Base-by-base conservation (phyloP, 2,113 vertebrate genomes). In the Lates calcarifer region DNA sequence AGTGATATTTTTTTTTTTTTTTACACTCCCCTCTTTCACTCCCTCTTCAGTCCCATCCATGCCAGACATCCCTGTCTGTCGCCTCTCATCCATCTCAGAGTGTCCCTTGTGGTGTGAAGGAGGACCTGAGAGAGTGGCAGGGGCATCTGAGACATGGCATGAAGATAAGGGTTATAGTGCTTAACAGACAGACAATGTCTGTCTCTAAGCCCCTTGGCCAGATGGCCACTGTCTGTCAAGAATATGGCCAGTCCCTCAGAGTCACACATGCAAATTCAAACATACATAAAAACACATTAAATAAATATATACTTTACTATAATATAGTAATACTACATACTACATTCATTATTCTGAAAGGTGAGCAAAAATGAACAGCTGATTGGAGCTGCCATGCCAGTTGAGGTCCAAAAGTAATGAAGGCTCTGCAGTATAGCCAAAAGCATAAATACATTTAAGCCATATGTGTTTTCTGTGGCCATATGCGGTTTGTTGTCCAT, bases 211-310 rank as follows among this genome's bases (percentile, higher is more conserved):
- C 81, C 77, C 78, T 84, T 18, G 4, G 74, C 85, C 91, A 94
- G 93, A 94, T 93, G 92, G 92, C 33, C 83, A 39, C 66, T 87
- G 83, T 90, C 91, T 92, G 79, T 84, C 89, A 71, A 77, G 51
- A 84, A 90, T 49, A 91, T 58, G 70, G 82, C 76, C 88, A 63
- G 41, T 84, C 68, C 77, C 88, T 62, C 47, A n/a, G 60, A 33
- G 80, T 70, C 66, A 85, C 57, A 35, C 14, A 5, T 65, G 63
- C 76, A 83, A 65, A 74, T 51, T 56, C 65, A 66, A 66, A 81
- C 68, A 72, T 37, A 64, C 35, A 70, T 22, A 64, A 41, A 68
- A 47, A 69, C 51, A 73, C 51, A 29, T 39, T 26, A 8, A 26
- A 75, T 49, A 77, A 67, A 68, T 43, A 31, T 5, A 22, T 2